phyloP scores from a whole-genome alignment of 2,888 invertebrate species.

The Ptilodon capucinus region DNA sequence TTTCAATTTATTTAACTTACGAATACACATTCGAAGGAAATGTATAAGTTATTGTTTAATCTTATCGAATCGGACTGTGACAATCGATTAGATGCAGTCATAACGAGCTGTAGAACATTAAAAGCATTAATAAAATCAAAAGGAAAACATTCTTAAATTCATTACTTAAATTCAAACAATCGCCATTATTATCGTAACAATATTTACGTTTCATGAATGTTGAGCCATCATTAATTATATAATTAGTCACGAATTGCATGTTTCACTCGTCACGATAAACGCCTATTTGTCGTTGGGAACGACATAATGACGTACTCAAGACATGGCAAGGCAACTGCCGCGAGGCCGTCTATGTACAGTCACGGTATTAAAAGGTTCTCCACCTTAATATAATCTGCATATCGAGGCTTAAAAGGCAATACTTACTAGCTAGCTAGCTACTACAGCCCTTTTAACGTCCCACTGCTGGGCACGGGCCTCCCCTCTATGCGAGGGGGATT shows the following conservation, averaged over 20 bases:
- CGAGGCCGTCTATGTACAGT: constrained; percentile 11
- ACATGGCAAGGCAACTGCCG: constrained; percentile 5
- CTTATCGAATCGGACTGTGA: not conserved
- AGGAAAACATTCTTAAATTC: not conserved
- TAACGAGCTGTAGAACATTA: not conserved
- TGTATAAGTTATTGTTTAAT: not conserved
- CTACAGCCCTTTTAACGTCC: too few species aligned
- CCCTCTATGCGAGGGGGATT: too few species aligned
- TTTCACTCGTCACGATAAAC: not conserved
- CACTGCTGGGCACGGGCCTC: too few species aligned
- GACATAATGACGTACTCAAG: not conserved
- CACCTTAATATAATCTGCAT: too few species aligned
- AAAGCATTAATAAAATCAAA: not conserved
- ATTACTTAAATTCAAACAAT: not conserved
- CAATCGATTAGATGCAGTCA: not conserved
- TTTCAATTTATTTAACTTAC: too few species aligned
- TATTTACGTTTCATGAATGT: not conserved
- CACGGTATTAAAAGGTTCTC: too few species aligned
- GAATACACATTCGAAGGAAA: not conserved
- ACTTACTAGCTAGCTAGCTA: too few species aligned
- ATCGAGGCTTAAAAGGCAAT: too few species aligned
- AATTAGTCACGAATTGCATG: constrained; percentile 9
- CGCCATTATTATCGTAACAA: not conserved
- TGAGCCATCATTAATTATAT: not conserved
- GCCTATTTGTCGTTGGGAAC: not conserved